Base-by-base conservation (phyloP, 2,888 invertebrate genomes). In the Euplagia quadripunctaria region DNA sequence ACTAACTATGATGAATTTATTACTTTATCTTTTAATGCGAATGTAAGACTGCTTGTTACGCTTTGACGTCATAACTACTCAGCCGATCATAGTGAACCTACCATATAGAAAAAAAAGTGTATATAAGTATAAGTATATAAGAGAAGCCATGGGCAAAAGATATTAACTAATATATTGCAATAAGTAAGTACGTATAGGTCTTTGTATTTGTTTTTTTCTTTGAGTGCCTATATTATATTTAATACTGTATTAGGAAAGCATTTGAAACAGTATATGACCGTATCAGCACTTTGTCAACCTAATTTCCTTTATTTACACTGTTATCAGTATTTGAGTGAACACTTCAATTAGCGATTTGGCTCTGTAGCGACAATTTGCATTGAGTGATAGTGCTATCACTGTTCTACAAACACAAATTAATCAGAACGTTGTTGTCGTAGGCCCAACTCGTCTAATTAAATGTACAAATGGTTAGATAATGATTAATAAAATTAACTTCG, bases 281-380 rank as follows among this genome's bases (percentile, higher is more conserved):
- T 65, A 46, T n/a, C 46, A 43, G 20, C 4, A 11, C 43, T 11
- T 51, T 66, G 66, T 41, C 51, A 51, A 68, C 74, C 64, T 14
- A 65, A 70, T 72, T 69, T 71, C 66, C 63, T 55, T 61, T 64
- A 68, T 55, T 68, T 51, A 17, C 42, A 17, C 52, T 7, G 66
- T 74, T 72, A 76, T 90, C 87, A 71, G 68, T 84, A 74, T 85
- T 85, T 86, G 76, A 81, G 79, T 80, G 81, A 85, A 73, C 73
- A 79, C 72, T 87, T 82, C 84, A 91, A 92, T 93, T 94, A 94
- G 92, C 94, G 89, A 94, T 93, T 93, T 92, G 91, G 88, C 88
- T 87, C 89, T 88, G 89, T 89, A 88, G 89, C 87, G 89, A 89
- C 91, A 94, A 94, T 94, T 95, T 94, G 94, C 94, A 91, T 94